phyloP scores from a whole-genome alignment of 2,888 invertebrate genomes.

The Alloplasta piceator region DNA sequence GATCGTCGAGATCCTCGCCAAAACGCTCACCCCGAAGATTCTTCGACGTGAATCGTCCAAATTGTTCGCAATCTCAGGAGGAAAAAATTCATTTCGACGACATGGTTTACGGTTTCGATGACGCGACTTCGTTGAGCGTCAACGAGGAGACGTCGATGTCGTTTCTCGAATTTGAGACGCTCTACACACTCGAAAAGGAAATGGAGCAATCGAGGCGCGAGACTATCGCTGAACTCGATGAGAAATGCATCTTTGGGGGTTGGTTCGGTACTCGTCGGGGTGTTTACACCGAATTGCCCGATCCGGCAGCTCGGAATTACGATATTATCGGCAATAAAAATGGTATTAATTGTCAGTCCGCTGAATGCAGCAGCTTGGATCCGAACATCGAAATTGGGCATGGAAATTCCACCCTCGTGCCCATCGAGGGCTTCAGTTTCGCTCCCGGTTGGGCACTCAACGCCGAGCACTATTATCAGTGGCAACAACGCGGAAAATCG shows the following conservation, averaged over 20 bases:
- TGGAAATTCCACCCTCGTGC: constrained; percentile 72
- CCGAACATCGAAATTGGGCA: constrained; percentile 3
- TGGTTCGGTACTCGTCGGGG: constrained; percentile 74
- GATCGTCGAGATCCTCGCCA: constrained; percentile 64
- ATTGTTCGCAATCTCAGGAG: constrained; percentile 62
- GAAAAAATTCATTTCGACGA: constrained; percentile 69
- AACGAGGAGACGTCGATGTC: constrained; percentile 72
- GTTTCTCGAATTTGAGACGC: constrained; percentile 77
- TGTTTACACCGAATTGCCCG: constrained; percentile 77
- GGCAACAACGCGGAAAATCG: constrained; percentile 86
- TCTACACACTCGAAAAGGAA: constrained; percentile 78
- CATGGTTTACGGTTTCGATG: constrained; percentile 72
- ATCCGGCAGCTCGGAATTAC: constrained; percentile 70
- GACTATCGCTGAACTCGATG: constrained; percentile 71
- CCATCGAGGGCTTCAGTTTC: constrained; percentile 85
- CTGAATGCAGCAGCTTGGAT: not conserved
- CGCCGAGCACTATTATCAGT: constrained; percentile 87
- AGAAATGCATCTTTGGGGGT: constrained; percentile 72
- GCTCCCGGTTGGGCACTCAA: constrained; percentile 87
- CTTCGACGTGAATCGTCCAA: constrained; percentile 57
- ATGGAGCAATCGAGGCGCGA: constrained; percentile 73
- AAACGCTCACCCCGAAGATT: constrained; percentile 70
- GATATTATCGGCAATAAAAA: constrained; percentile 53
- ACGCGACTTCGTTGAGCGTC: constrained; percentile 57
- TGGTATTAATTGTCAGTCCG: constrained; percentile 22